These are phyloP conservation scores for Lutjanus campechanus DNA, from an alignment of 2,797 vertebrate genomes.

Conservation along the genomic window DNA sequence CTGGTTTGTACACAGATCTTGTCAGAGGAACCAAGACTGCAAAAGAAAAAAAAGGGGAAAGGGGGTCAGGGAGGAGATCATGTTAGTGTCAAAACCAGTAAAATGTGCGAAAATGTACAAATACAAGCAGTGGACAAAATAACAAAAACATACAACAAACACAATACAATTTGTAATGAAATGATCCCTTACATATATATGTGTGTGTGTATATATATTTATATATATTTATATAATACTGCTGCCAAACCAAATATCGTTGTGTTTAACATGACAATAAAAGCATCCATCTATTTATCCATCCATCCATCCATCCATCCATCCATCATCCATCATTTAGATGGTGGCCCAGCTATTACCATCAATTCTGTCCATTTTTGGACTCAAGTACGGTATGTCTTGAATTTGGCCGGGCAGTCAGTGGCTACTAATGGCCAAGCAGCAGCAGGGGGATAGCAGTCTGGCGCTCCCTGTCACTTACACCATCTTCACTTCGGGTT, in stretches of 20 bases:
- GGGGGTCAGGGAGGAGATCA: neutral
- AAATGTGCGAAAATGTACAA: too few species aligned
- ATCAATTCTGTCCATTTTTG: slow-evolving; percentile 48
- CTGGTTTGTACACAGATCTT: slow-evolving; percentile 88
- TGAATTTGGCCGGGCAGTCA: slow-evolving; percentile 43
- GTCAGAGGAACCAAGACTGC: slow-evolving; percentile 99
- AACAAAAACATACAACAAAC: neutral
- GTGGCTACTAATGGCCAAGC: slow-evolving; percentile 50
- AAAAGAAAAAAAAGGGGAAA: slow-evolving; percentile 64
- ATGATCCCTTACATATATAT: too few species aligned
- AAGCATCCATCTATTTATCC: too few species aligned
- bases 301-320: slow-evolving; percentile 7
- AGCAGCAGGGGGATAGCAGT: slow-evolving; percentile 62
- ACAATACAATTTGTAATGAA: too few species aligned
- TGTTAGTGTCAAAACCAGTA: slow-evolving; percentile 11
- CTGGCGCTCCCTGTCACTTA: slow-evolving; percentile 55
- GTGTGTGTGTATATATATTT: too few species aligned
- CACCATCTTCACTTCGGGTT: slow-evolving; percentile 64
- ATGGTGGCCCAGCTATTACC: slow-evolving; percentile 42
- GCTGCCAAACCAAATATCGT: too few species aligned
- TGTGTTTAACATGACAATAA: too few species aligned
- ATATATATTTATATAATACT: too few species aligned
- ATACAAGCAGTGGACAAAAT: neutral
- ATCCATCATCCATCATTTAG: slow-evolving; percentile 24
- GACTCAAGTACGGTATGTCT: slow-evolving; percentile 29